phyloP scores from a whole-genome alignment of 2,888 invertebrate genomes.

The Erebia aethiops region DNA sequence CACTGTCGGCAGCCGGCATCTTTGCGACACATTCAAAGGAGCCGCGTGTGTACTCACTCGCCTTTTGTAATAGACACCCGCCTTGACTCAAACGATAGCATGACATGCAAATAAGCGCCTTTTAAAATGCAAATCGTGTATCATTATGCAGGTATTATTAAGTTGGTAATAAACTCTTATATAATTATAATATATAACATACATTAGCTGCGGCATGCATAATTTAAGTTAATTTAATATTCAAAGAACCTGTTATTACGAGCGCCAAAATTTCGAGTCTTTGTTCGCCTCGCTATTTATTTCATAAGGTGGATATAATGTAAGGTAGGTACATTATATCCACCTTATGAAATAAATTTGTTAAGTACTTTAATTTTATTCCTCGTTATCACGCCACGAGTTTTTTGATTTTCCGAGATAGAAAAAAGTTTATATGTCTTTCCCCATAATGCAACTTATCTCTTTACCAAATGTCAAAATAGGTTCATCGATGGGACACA shows the following conservation, averaged over 20 bases:
- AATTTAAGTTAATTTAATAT: conserved; percentile 2
- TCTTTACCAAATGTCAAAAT: too few species aligned
- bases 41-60: conserved; percentile 35
- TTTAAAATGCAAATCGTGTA: conserved; percentile 19
- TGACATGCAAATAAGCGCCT: conserved; percentile 35
- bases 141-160: conserved; percentile 20
- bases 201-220: conserved; percentile 5
- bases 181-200: conserved; percentile 1
- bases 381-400: too few species aligned
- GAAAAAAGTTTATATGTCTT: too few species aligned
- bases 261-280: too few species aligned
- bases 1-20: conserved; percentile 36
- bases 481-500: too few species aligned
- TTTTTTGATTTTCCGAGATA: too few species aligned
- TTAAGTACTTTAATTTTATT: too few species aligned
- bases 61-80: conserved; percentile 38
- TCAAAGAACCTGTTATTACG: conserved; percentile 6
- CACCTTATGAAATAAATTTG: too few species aligned
- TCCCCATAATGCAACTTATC: too few species aligned
- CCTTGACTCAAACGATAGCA: conserved; percentile 31
- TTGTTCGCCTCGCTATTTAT: too few species aligned
- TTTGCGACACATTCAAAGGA: conserved; percentile 64
- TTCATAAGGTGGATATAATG: too few species aligned
- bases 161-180: conserved; percentile 17
- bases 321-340: too few species aligned